Base-by-base conservation (phyloP, 2,113 vertebrate genomes). In the Corythornis vintsioides region DNA sequence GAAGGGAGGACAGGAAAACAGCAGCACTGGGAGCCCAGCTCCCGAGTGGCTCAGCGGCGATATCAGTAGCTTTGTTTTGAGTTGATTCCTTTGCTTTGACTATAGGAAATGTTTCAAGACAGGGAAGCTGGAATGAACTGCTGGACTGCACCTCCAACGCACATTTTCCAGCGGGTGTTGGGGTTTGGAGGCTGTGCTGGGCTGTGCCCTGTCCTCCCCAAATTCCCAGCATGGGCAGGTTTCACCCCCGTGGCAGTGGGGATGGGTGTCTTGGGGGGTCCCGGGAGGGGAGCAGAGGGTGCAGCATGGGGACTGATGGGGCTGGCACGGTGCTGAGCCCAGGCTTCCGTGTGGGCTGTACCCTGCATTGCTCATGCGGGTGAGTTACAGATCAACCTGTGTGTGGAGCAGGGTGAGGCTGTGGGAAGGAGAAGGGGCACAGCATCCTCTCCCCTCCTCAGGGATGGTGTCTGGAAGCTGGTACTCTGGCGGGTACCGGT, bases 321-420 rank as follows among this genome's bases (percentile, higher is more conserved):
- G 31, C 60, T 22, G 28, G 24, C 24, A 7, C 1, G 2, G 20
- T 28, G 65, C 77, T n/a, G 64, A 33, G 65, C 29, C 50, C 53
- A 6, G 28, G 21, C 3, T 14, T 16, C 16, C 7, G 0, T 1
- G 1, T 42, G 22, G 40, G 47, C 40, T 35, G 52, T 21, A 9
- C 55, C 61, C 35, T 5, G 2, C 7, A 0, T 2, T 18, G 8
- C 25, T 7, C 2, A 13, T 4, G 0, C 0, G 3, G 29, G 64
- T 0, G 6, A 26, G 31, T 25, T 33, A 1, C 0, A 8, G 50
- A 6, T 22, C 42, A 48, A 24, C 3, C 40, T 28, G 47, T 59
- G 60, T 60, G 22, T 0, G 1, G 40, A 64, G 69, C 83, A 40
- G 84, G 64, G 16, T 7, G 80, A 35, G 59, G 67, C 59, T 7